Base-by-base conservation (phyloP, 2,888 invertebrate genomes). In the Dromius quadrimaculatus region DNA sequence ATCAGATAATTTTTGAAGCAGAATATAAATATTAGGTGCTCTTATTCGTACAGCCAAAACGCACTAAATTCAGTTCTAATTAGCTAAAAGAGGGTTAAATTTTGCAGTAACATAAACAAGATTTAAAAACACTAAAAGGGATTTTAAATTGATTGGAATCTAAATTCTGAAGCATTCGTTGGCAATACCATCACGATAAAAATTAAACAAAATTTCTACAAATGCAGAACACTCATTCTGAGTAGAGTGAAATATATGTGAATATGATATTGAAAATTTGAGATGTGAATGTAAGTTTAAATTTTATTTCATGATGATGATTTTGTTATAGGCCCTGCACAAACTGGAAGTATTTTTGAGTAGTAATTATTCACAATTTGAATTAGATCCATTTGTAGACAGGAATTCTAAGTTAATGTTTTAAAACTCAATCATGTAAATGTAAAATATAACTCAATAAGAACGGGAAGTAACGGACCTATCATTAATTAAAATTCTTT, bases 1-100 rank as follows among this genome's bases (percentile, higher is more conserved):
- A 64, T 64, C 23, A 45, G 13, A 41, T 41, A 54, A 54, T 28
- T 54, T 54, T 54, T 15, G 50, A 66, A 59, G 59, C 59, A 9
- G 19, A 57, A 36, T 36, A 28, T 59, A 59, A 20, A 28, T 59
- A 19, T 59, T 20, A 59, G 34, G 59, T 59, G 59, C 22, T 36
- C 22, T 23, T 36, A 11, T 34, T 8, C 36, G 38, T 34, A 59
- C 59, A 59, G 59, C 59, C 59, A 59, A 59, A n/a, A 59, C 20
- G 36, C 20, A 3, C 47, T 41, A 36, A 23, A 9, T 9, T 47
- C 11, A 1, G 11, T 3, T 6, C n/a, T 9, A 41, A 1, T 15
- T 15, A 54, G 23, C 28, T 54, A 54, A 2, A 28, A 19, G 5
- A 11, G 13, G 23, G 36, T 0, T 54, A 13, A 28, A 54, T 54